A percentile compares a stretch with the other conserved stretches of the same genome.
Conservation (phyloP, 92 coral and sea anemone species). For the Hydrozoanthus gracilis region DNA sequence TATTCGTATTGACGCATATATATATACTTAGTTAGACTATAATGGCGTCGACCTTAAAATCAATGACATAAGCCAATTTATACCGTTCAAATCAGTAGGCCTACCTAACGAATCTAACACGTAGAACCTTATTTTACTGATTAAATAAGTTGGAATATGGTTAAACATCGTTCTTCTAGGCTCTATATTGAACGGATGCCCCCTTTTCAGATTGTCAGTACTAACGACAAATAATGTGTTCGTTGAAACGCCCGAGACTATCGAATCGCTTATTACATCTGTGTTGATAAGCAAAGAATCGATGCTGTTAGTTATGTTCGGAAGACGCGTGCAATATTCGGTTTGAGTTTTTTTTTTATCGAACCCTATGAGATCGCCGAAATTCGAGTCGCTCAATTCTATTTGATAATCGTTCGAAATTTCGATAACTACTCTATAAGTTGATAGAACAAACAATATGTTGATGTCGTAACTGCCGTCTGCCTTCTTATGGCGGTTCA, state of each 20-base stretch:
- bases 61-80: too few species aligned
- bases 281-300: slow-evolving; percentile 8
- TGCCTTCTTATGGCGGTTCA: too few species aligned
- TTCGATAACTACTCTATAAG: too few species aligned
- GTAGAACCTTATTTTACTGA: background rate
- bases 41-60: too few species aligned
- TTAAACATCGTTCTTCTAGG: background rate
- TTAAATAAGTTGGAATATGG: background rate
- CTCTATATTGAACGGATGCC: background rate
- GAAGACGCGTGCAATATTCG: too few species aligned
- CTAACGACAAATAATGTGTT: background rate
- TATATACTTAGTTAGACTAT: too few species aligned
- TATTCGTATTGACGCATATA: too few species aligned
- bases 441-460: too few species aligned
- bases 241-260: background rate
- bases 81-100: too few species aligned
- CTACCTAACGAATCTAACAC: too few species aligned
- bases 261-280: background rate
- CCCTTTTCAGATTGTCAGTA: background rate
- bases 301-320: slow-evolving; percentile 3
- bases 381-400: background rate
- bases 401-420: background rate
- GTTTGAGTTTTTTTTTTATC: background rate
- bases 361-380: too few species aligned
- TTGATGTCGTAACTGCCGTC: too few species aligned